These are phyloP conservation scores for Callinectes sapidus DNA, from an alignment of 2,888 invertebrate genomes.

Conservation along the genomic window DNA sequence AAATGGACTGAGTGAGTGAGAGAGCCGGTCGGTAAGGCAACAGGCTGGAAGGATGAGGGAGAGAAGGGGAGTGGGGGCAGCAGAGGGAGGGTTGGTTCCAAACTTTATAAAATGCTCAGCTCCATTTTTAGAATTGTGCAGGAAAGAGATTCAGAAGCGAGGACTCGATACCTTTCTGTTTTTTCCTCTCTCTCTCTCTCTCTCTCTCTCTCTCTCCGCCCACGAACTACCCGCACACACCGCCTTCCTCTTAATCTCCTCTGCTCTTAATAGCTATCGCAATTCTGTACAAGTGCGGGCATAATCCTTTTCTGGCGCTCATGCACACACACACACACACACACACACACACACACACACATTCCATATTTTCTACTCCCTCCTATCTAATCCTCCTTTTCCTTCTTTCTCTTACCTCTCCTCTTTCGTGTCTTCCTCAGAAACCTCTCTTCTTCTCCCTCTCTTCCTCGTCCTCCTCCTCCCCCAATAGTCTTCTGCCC, in stretches of 20 bases:
- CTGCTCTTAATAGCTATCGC: neutral
- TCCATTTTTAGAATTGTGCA: conserved; percentile 8
- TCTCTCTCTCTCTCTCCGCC: conserved; percentile 8
- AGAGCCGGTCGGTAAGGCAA: neutral
- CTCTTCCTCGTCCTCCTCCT: conserved; percentile 10
- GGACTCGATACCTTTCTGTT: neutral
- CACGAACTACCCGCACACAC: neutral
- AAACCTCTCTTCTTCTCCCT: neutral
- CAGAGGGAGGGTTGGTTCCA: neutral
- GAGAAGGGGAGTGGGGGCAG: neutral
- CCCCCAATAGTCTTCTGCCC: neutral
- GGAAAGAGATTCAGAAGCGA: conserved; percentile 9
- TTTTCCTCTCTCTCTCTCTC: conserved; percentile 28
- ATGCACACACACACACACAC: neutral
- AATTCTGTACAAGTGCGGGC: neutral
- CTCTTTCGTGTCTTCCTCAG: conserved; percentile 22
- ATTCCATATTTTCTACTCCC: neutral
- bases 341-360: neutral
- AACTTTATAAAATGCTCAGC: conserved; percentile 22
- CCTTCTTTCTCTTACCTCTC: conserved; percentile 22
- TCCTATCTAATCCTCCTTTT: neutral
- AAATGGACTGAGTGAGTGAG: neutral
- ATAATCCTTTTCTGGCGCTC: neutral
- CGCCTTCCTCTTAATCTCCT: conserved; percentile 1
- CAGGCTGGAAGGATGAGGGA: neutral